Conservation (phyloP, 2,888 invertebrate genomes). For the Philaethria dido region DNA sequence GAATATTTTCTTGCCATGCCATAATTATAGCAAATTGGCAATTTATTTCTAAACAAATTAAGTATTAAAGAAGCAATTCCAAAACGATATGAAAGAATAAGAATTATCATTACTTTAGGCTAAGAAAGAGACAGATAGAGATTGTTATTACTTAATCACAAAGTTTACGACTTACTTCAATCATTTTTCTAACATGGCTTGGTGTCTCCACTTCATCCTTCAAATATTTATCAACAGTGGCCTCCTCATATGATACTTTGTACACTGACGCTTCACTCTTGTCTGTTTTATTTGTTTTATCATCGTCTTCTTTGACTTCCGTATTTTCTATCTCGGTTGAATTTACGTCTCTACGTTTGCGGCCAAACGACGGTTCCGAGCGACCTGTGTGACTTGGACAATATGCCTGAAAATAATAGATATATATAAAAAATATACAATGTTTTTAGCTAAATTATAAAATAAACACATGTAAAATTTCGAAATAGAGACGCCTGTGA, state of each 20-base stretch:
- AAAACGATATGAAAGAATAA: too few relatives aligned
- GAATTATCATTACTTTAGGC: too few relatives aligned
- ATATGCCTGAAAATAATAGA: conserved; percentile 89
- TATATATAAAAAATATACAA: too few relatives aligned
- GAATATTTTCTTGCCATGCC: too few relatives aligned
- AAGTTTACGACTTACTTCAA: conserved; percentile 85
- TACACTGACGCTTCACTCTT: conserved; percentile 60
- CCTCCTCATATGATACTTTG: conserved; percentile 72
- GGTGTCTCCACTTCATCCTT: conserved; percentile 84
- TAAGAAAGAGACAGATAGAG: too few relatives aligned
- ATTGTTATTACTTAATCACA: too few relatives aligned
- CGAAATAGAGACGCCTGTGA: too few relatives aligned
- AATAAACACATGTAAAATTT: too few relatives aligned
- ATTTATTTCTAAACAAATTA: too few relatives aligned
- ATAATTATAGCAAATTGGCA: too few relatives aligned
- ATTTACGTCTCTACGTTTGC: conserved; percentile 85
- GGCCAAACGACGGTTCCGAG: conserved; percentile 93
- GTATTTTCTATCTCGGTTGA: conserved; percentile 59
- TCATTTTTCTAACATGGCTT: conserved; percentile 94
- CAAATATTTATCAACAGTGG: conserved; percentile 72
- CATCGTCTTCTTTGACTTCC: conserved; percentile 53
- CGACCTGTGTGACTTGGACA: conserved; percentile 91
- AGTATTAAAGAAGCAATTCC: conserved; percentile 2
- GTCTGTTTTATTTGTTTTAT: conserved; percentile 53
- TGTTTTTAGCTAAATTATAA: too few relatives aligned